Evolutionary conservation across 1,140 invertebrate species (phyloP), one percentile per base, ranked within the genome.

Genomic region (Megathymus violae): DNA sequence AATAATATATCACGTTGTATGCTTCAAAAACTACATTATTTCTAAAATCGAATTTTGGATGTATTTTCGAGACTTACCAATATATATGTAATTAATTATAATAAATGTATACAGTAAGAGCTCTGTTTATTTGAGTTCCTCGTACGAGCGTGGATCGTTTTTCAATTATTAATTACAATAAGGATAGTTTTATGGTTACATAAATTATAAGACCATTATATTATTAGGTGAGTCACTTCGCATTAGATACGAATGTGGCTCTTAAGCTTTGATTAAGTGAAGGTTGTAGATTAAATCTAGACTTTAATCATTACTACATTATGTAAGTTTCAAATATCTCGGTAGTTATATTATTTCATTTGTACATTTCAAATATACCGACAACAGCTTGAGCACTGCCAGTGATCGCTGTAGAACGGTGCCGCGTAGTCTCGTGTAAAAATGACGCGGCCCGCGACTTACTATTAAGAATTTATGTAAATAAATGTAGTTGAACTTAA

Each of bases 361-460:
- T 62, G 50, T 51, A 64, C 14, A 61, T 40, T 48, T 43, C 10
- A 10, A 17, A 25, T 15, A 41, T 27, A 10, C 9, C 17, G 11
- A 41, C 67, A 64, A 67, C 65, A 62, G 74, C 71, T 72, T 67
- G 69, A 67, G 69, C 74, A 79, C 77, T 79, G 77, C 77, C 77
- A 79, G 63, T 63, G 36, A 40, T 54, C 19, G 41, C 52, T 56
- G 36, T 31, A 14, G 15, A 6, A 11, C 17, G 46, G 22, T 51
- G 50, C 31, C 22, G 17, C 17, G 54, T 52, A 19, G 44, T 27
- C 43, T 13, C 52, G 31, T 67, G 68, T 67, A 62, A 36, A 70
- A 69, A 64, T 63, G 48, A 14, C 16, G 60, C 64, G 64, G 34
- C 50, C 50, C 50, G 13, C 17, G 15, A 38, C 16, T 52, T 27